Base-by-base conservation (phyloP, 2,888 invertebrate species). In the Thymelicus acteon region DNA sequence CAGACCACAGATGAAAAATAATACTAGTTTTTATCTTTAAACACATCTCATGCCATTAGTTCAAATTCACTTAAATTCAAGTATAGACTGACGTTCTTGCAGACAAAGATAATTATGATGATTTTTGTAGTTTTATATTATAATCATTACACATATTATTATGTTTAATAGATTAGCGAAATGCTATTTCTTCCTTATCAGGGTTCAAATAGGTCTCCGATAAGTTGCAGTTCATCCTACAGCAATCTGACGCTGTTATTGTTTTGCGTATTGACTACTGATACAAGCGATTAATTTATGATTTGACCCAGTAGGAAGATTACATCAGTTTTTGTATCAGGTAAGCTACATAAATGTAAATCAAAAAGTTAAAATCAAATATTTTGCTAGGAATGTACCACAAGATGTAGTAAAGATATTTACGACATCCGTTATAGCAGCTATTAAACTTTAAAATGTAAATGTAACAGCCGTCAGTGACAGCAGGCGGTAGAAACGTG, bases 121-220 rank as follows among this genome's bases (percentile, higher is more conserved):
- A 24, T 54, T 54, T 12, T 54, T 24, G 24, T 54, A 54, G 19
- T 19, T 8, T 54, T 54, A 54, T 19, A 54, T 10, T 19, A 24
- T 24, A 24, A 8, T 54, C 6, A 52, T 54, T 5, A 24, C 4
- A 52, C 10, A 52, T 19, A 24, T 19, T 2, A n/a, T 15, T 24
- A 15, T 39, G 4, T 58, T 39, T 39, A 10, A 58, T 6, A 31
- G 39, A 61, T 61, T 47, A 61, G 61, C 61, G n/a, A 61, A 61
- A 48, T 24, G 65, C n/a, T 54, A 37, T 24, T 52, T 47, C 19
- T 47, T 47, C 48, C 24, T 47, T 61, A 47, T 44, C 44, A 48
- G 13, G 70, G 78, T 75, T 72, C 72, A 67, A 72, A 72, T n/a
- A 76, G 78, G 75, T 72, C 74, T 76, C 79, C 75, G 77, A 80